These are phyloP conservation scores for Neodiprion pinetum DNA, from an alignment of 1,140 invertebrate species.

Conservation along the genomic window DNA sequence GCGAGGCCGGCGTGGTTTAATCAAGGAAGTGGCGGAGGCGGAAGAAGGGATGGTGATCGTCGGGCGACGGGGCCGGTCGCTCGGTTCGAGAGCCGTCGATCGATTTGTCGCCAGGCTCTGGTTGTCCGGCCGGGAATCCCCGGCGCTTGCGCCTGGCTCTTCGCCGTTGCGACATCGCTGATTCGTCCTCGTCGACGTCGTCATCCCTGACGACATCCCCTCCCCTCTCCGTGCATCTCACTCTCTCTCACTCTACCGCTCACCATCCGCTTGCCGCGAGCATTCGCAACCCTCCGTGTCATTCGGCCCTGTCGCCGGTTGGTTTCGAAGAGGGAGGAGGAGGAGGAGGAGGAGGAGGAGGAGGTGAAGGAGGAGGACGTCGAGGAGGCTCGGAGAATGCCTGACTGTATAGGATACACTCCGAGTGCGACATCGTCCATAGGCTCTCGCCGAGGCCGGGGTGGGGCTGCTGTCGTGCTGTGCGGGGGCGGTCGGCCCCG, in stretches of 20 bases:
- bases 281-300: constrained; percentile 45
- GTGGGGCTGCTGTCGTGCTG: constrained; percentile 43
- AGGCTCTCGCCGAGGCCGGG: constrained; percentile 21
- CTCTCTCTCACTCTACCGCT: constrained; percentile 21
- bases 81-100: constrained; percentile 55
- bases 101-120: constrained; percentile 52
- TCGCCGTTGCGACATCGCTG: background rate
- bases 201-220: constrained; percentile 23
- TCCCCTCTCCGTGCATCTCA: constrained; percentile 19
- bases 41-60: constrained; percentile 25
- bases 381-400: constrained; percentile 11
- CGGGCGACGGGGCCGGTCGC: constrained; percentile 23
- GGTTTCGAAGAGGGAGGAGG: background rate
- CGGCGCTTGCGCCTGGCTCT: constrained; percentile 51
- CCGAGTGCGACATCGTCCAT: constrained; percentile 19
- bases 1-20: constrained; percentile 45
- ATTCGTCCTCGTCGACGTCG: constrained; percentile 21
- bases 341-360: background rate
- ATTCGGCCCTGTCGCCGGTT: background rate
- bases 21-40: constrained; percentile 46
- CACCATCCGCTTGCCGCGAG: constrained; percentile 20
- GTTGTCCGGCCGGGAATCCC: constrained; percentile 22
- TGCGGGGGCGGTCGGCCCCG: constrained; percentile 30
- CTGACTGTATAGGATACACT: constrained; percentile 38
- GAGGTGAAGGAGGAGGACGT: background rate